phyloP scores from a whole-genome alignment of 2,113 vertebrate genomes.

The Patagioenas fasciata region DNA sequence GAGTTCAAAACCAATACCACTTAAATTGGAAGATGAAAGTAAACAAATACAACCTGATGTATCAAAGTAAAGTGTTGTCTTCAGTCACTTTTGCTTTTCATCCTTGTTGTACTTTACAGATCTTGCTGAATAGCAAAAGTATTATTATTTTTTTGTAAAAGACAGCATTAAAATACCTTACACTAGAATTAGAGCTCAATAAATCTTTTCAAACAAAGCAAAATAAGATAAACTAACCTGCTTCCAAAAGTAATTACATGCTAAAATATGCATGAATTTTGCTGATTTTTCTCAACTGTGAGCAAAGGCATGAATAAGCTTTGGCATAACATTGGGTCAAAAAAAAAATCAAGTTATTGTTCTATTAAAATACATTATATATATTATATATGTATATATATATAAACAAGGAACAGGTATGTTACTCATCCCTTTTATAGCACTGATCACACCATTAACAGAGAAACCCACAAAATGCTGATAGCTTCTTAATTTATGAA shows the following conservation, averaged over 20 bases:
- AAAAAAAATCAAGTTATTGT: neutral
- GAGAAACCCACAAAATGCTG: neutral
- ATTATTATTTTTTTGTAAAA: neutral
- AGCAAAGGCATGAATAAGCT: neutral
- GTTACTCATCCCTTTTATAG: neutral
- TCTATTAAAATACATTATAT: neutral
- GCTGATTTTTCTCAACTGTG: neutral
- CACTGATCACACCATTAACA: neutral
- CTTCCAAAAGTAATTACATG: neutral
- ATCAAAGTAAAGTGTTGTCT: neutral
- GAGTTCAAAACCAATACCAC: neutral
- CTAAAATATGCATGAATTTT: neutral
- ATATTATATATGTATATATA: neutral
- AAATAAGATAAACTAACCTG: neutral
- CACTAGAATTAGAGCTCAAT: neutral
- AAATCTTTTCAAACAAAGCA: neutral
- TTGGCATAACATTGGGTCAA: neutral
- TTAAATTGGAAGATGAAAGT: constrained; percentile 18
- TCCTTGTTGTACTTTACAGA: neutral
- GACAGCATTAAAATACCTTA: neutral
- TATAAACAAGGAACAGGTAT: neutral
- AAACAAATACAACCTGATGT: neutral
- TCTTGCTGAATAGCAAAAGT: neutral
- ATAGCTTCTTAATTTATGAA: neutral
- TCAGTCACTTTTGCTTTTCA: neutral